A percentile compares a stretch with the other conserved stretches of the same genome.
Conservation (phyloP, 2,797 vertebrate genomes). For the Champsocephalus esox region DNA sequence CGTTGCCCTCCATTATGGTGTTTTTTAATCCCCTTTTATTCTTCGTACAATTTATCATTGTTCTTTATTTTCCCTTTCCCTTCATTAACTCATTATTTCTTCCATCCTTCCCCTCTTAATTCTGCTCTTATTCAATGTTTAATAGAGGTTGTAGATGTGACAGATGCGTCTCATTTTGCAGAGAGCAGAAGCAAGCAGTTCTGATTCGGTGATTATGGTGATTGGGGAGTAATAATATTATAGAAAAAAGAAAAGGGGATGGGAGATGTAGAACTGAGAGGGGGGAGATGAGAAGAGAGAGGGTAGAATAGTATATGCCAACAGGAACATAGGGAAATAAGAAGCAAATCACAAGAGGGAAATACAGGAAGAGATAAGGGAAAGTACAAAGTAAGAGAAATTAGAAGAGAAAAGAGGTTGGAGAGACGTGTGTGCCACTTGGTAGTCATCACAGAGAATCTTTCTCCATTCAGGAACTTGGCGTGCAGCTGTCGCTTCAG, state of each 20-base stretch:
- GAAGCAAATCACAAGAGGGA: conserved; percentile 6
- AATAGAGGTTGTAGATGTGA: conserved; percentile 33
- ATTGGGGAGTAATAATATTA: conserved; percentile 39
- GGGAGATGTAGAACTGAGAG: conserved; percentile 12
- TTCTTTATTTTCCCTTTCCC: neutral
- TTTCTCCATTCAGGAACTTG: conserved; percentile 73
- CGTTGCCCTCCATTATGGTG: conserved; percentile 5
- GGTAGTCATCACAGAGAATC: conserved; percentile 72
- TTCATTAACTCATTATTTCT: neutral
- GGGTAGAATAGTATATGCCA: conserved; percentile 1
- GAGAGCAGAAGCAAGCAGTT: conserved; percentile 20
- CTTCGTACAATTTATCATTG: neutral
- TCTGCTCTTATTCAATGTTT: conserved; percentile 24
- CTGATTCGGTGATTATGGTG: conserved; percentile 49
- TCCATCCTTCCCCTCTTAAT: conserved; percentile 2
- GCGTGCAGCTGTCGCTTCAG: conserved; percentile 79
- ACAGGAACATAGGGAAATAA: conserved; percentile 1
- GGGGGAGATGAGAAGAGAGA: conserved; percentile 5
- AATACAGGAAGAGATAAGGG: conserved; percentile 12
- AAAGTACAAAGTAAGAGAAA: conserved; percentile 10
- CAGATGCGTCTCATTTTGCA: conserved; percentile 54
- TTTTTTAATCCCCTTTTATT: conserved; percentile 17
- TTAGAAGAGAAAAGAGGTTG: conserved; percentile 23
- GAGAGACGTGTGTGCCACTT: conserved; percentile 58
- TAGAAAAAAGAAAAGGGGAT: neutral